Base-by-base conservation (phyloP, 2,888 invertebrate species). In the Barypeithes pellucidus region DNA sequence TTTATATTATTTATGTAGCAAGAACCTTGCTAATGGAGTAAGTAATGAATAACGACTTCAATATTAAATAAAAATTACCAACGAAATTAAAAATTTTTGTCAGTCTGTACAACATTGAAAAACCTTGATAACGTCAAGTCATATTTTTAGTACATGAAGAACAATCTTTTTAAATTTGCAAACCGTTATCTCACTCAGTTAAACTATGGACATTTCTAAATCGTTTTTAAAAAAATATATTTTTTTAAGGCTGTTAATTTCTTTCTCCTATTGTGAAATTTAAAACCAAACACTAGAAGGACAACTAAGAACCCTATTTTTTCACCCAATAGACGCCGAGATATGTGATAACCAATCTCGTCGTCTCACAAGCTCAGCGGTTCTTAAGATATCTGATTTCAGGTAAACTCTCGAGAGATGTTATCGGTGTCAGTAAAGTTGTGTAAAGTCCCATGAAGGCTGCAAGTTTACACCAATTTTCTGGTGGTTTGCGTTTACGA, bases 381-480 rank as follows among this genome's bases (percentile, higher is more conserved):
- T 54, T 67, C 54, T 60, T 61, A 72, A 72, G 67, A 60, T 50
- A 73, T 74, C 70, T 54, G 57, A 66, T 74, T 61, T 47, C 74
- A 74, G 71, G 75, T 75, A 75, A 72, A 59, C 22, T 70, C 59
- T 36, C 29, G 29, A 33, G 52, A 16, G 80, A 81, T 80, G 72
- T 79, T 81, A 81, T 82, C 81, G 79, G 81, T 81, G 80, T 79
- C 75, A 76, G 75, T 73, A 54, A 74, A 77, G 77, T 78, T 74
- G 79, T 80, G 78, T 79, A 81, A 80, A 80, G 75, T 73, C 78
- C 77, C 70, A 11, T 67, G 78, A 78, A 78, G 73, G 77, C 77
- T 77, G 79, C 79, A 81, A 81, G 80, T 81, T 82, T 81, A 81
- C 80, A 80, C 77, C 80, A 80, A 82, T 82, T 82, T 82, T 79